Conservation (phyloP, 2,113 vertebrate genomes). For the Gopherus evgoodei region DNA sequence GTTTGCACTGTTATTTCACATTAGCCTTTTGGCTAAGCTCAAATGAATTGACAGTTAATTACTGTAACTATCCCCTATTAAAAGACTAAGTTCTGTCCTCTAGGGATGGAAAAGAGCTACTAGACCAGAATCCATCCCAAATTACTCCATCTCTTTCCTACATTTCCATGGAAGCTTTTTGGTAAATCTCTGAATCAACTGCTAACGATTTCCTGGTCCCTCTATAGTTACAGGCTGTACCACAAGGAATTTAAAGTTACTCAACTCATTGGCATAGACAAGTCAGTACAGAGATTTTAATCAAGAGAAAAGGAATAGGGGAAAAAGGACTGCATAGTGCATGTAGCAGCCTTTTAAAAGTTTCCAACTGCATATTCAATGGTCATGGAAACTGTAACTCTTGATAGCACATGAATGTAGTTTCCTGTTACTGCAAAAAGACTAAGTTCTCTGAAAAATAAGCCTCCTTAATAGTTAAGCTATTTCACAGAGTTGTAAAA, state of each 20-base stretch:
- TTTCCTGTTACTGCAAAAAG: not conserved
- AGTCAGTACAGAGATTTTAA: not conserved
- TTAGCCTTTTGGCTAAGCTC: not conserved
- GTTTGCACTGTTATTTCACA: not conserved
- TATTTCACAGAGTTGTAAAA: not conserved
- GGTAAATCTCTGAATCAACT: no score
- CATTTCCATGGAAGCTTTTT: not conserved
- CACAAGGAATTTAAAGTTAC: not conserved
- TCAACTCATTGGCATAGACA: not conserved
- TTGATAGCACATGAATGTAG: not conserved
- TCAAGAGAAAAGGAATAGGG: not conserved
- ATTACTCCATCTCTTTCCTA: not conserved
- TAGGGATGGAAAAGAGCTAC: not conserved
- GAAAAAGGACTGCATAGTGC: accelerated
- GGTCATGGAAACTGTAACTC: not conserved
- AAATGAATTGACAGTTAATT: not conserved
- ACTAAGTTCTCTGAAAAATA: no score
- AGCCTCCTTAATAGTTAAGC: not conserved
- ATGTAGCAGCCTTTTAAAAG: not conserved
- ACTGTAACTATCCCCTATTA: not conserved
- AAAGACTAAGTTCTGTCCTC: not conserved
- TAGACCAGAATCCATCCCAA: not conserved
- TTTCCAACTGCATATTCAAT: not conserved
- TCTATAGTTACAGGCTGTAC: not conserved
- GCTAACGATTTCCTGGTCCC: not conserved